phyloP scores from a whole-genome alignment of 2,888 invertebrate species.

The Odontocolon sp. region DNA sequence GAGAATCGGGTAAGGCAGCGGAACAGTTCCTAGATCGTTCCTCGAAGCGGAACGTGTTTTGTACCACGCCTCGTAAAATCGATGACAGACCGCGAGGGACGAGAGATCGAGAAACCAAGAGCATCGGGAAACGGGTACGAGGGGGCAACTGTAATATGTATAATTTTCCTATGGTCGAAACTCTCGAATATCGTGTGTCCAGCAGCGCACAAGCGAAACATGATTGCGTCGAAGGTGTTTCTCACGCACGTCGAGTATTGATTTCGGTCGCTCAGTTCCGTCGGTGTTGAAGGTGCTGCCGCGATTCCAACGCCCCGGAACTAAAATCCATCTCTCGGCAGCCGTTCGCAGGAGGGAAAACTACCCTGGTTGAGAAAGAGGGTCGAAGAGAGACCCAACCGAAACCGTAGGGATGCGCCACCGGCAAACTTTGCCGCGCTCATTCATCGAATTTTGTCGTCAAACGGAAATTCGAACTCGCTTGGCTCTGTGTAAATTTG shows the following conservation, averaged over 20 bases:
- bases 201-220: constrained; percentile 25
- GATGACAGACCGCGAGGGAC: neutral
- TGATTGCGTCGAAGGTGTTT: constrained; percentile 73
- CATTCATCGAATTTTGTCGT: constrained; percentile 17
- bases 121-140: neutral
- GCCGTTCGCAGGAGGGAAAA: constrained; percentile 37
- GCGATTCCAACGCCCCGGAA: constrained; percentile 74
- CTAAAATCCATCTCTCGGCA: constrained; percentile 68
- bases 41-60: neutral
- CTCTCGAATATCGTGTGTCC: constrained; percentile 23
- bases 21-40: neutral
- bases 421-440: neutral
- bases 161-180: constrained; percentile 19
- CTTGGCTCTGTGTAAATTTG: constrained; percentile 20
- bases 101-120: neutral
- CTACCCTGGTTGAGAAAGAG: constrained; percentile 10
- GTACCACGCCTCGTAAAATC: constrained; percentile 30
- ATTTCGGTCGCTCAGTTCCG: constrained; percentile 70
- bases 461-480: constrained; percentile 23
- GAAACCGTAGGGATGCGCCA: constrained; percentile 48
- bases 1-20: neutral
- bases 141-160: neutral
- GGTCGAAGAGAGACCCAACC: too few species aligned
- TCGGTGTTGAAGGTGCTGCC: constrained; percentile 77
- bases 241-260: constrained; percentile 77